A percentile compares a stretch with the other conserved stretches of the same genome.
Evolutionary conservation across 2,888 invertebrate genomes (phyloP).

Genomic region (Trypoxylon attenuatum): DNA sequence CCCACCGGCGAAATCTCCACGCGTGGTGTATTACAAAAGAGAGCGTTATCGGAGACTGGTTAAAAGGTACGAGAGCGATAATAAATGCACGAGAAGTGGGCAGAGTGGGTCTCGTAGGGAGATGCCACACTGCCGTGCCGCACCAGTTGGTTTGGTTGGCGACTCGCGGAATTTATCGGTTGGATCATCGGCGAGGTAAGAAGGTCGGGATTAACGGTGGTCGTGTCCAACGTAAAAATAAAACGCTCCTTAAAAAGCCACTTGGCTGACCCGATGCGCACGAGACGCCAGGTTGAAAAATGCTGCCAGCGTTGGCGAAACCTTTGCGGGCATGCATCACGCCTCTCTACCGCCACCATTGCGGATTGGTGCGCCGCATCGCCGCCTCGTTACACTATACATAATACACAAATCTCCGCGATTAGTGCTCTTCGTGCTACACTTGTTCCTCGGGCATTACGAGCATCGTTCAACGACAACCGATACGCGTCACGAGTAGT

Average conservation of each 20-base stretch:
- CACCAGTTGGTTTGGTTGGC: constrained; percentile 36
- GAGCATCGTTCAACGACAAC: no score
- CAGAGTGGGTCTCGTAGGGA: constrained; percentile 36
- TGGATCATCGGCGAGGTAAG: constrained; percentile 55
- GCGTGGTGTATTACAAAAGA: constrained; percentile 3
- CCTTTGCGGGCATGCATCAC: constrained; percentile 36
- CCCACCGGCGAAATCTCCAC: constrained; percentile 1
- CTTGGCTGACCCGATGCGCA: constrained; percentile 40
- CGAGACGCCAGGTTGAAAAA: constrained; percentile 42
- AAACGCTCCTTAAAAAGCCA: constrained; percentile 57
- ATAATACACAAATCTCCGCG: no score
- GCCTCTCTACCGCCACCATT: constrained; percentile 14
- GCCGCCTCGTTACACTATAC: neutral
- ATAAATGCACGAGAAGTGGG: constrained; percentile 47
- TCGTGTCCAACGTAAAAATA: constrained; percentile 55
- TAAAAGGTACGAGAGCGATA: constrained; percentile 40
- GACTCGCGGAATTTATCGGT: constrained; percentile 53
- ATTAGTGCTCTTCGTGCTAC: no score
- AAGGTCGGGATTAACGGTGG: constrained; percentile 59
- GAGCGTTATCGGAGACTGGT: constrained; percentile 30
- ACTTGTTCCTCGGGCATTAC: no score
- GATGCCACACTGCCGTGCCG: no score
- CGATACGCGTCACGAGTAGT: no score
- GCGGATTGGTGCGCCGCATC: constrained; percentile 13
- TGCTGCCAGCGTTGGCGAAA: constrained; percentile 36